Base-by-base conservation (phyloP, 2,888 invertebrate species). In the Zhuqinia jingwanae region DNA sequence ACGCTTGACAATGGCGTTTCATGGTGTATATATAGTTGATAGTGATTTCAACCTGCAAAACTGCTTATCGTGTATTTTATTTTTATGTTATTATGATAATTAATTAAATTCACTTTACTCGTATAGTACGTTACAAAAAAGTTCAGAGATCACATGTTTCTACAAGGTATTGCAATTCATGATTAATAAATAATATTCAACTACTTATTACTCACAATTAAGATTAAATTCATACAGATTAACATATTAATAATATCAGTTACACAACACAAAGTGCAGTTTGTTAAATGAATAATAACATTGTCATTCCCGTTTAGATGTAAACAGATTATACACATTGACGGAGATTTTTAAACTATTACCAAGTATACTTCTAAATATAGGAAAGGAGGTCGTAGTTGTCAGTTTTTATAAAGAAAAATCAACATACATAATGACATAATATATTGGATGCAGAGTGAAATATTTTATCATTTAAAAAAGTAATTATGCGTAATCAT, bases 71-170 rank as follows among this genome's bases (percentile, higher is more conserved):
- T 50, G 15, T n/a, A 15, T 13, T 50, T 50, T 15, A 50, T 50
- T 50, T 11, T 50, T 50, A 50, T 42, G 30, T 27, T 30, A 2
- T 60, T 20, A 8, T 3, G 2, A 60, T 15, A 65, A 1, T 30
- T 13, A 15, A 10, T 15, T 50, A 13, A 63, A 30, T 42, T 65
- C 36, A 65, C 36, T 65, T 30, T 36, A 36, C 36, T 42, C 60
- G 60, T 60, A 15, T 30, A 60, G 27, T 11, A 53, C 15, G 25
- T 73, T 73, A 76, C 56, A 77, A 77, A 76, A 76, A 60, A 42
- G 77, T 77, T 58, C 36, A 58, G 77, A 77, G 77, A 77, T 77
- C 77, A 77, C 77, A 60, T 30, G 75, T 77, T 77, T 77, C 77
- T 77, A 77, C 22, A 77, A 76, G 56, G 76, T 70, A 70, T 70